phyloP scores from a whole-genome alignment of 2,888 invertebrate genomes.

The Oasisia sp. region DNA sequence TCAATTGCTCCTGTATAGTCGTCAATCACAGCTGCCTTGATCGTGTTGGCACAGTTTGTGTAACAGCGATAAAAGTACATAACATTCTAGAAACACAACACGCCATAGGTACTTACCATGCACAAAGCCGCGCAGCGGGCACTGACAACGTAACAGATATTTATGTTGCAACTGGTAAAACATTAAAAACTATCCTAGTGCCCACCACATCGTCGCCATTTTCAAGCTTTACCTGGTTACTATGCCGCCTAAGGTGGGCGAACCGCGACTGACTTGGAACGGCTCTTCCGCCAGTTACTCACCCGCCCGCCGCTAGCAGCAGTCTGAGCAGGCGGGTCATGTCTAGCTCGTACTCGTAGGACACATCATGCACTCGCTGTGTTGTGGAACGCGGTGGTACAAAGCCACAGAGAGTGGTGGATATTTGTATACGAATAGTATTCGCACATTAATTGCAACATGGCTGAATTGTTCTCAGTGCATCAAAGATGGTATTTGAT shows the following conservation, averaged over 20 bases:
- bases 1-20: background rate
- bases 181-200: background rate
- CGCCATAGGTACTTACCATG: background rate
- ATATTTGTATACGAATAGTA: too few relatives aligned
- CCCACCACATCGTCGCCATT: background rate
- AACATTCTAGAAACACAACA: background rate
- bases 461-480: too few relatives aligned
- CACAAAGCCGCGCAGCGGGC: background rate
- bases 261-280: background rate
- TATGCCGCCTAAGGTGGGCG: background rate
- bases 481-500: too few relatives aligned
- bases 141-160: background rate
- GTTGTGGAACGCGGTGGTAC: too few relatives aligned
- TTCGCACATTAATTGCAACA: too few relatives aligned
- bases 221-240: conserved; percentile 12
- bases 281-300: background rate
- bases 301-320: background rate
- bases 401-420: too few relatives aligned
- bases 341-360: background rate
- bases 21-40: background rate
- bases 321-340: background rate
- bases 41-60: background rate
- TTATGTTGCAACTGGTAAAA: background rate
- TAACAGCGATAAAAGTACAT: background rate
- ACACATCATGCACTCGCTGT: background rate